Conservation (phyloP, 2,888 invertebrate species). For the Cryptocephalus primarius region DNA sequence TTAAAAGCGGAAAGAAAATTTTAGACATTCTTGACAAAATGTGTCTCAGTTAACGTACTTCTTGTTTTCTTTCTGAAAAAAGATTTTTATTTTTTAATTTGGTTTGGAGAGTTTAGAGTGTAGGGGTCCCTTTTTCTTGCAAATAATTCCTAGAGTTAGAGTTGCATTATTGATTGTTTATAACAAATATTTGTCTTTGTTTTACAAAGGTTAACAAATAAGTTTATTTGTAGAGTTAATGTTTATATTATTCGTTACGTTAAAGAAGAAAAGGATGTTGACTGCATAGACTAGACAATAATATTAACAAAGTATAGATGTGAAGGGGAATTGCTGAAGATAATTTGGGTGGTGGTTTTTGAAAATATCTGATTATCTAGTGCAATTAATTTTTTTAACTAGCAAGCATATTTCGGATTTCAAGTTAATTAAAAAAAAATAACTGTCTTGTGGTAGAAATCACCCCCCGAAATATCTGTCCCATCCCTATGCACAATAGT, state of each 20-base stretch:
- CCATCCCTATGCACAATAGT: too few species aligned
- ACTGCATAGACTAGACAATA: slow-evolving; percentile 37
- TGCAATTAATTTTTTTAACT: too few species aligned
- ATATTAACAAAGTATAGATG: slow-evolving; percentile 12
- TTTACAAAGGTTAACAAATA: slow-evolving; percentile 7
- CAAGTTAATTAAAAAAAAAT: too few species aligned
- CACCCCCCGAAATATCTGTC: too few species aligned
- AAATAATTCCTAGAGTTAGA: slow-evolving; percentile 18
- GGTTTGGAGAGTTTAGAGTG: slow-evolving; percentile 28
- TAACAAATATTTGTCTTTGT: slow-evolving; percentile 1
- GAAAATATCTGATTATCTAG: too few species aligned
- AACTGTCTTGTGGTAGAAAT: too few species aligned
- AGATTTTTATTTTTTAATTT: slow-evolving; percentile 11
- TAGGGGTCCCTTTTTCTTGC: slow-evolving; percentile 27
- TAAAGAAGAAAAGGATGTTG: slow-evolving; percentile 21
- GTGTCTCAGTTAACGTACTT: slow-evolving; percentile 18
- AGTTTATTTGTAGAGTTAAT: slow-evolving; percentile 11
- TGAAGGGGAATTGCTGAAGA: background rate
- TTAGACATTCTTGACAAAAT: too few species aligned
- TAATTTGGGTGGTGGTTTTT: too few species aligned
- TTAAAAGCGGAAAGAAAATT: background rate
- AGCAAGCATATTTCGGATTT: too few species aligned
- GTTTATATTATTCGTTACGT: slow-evolving; percentile 13
- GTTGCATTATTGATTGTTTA: slow-evolving; percentile 3
- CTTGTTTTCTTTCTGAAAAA: slow-evolving; percentile 19